A percentile compares a stretch with the other conserved stretches of the same genome.
phyloP scores from a whole-genome alignment of 1,140 invertebrate genomes.

The Drosophila ohnishii region DNA sequence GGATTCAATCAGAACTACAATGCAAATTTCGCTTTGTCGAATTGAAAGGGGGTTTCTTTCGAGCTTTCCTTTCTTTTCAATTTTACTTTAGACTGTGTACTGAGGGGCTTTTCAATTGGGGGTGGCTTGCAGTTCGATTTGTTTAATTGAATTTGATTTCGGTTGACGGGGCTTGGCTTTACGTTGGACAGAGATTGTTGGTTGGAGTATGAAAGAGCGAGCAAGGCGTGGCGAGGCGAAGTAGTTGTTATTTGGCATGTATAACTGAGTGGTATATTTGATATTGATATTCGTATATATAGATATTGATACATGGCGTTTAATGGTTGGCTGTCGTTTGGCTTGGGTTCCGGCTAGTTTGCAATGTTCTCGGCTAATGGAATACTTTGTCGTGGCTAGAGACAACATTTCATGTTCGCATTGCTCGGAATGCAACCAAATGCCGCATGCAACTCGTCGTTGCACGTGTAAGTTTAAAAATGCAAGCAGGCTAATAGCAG shows the following conservation, averaged over 20 bases:
- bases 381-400: constrained; percentile 40
- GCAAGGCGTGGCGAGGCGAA: constrained; percentile 75
- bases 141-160: constrained; percentile 59
- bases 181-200: constrained; percentile 42
- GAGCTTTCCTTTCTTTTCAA: constrained; percentile 33
- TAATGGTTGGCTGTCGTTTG: constrained; percentile 45
- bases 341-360: constrained; percentile 55
- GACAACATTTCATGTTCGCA: constrained; percentile 44
- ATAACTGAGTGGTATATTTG: constrained; percentile 52
- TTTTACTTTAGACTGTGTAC: constrained; percentile 35
- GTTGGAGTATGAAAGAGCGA: constrained; percentile 63
- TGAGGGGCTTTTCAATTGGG: constrained; percentile 61
- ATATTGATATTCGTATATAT: constrained; percentile 46
- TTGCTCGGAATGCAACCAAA: constrained; percentile 62
- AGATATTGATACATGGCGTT: constrained; percentile 48
- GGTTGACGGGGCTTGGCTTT: constrained; percentile 50
- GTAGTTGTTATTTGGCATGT: constrained; percentile 53
- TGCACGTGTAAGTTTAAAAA: constrained; percentile 58
- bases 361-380: constrained; percentile 34
- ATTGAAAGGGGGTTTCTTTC: constrained; percentile 53
- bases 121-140: constrained; percentile 57
- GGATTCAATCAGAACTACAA: constrained; percentile 72
- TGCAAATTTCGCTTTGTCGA: constrained; percentile 70
- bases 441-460: constrained; percentile 54
- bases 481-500: constrained; percentile 57